Evolutionary conservation across 2,797 vertebrate genomes (phyloP).

Genomic region (Avahi laniger): DNA sequence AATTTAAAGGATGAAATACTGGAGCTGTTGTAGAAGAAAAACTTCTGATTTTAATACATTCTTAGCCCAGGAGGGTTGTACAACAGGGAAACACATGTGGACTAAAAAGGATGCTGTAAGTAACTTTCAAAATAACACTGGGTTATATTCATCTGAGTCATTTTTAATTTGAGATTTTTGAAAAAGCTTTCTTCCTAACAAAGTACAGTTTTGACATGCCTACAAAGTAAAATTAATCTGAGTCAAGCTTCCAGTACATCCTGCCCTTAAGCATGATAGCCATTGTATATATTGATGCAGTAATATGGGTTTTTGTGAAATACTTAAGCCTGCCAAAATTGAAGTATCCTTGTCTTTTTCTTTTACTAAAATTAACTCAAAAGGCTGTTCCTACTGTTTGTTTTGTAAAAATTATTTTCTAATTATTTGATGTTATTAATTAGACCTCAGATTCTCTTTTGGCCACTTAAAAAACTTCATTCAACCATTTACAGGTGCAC

Average conservation of each 20-base stretch:
- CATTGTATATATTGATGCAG: background rate
- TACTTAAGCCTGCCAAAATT: background rate
- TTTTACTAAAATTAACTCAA: background rate
- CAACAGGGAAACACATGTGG: slow-evolving; percentile 93
- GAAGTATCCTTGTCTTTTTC: slow-evolving; percentile 11
- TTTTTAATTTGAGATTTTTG: background rate
- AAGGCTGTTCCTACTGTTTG: background rate
- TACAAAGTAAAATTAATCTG: background rate
- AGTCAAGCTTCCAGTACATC: background rate
- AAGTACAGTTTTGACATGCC: background rate
- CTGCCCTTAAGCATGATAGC: background rate
- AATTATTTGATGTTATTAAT: background rate
- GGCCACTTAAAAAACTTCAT: background rate
- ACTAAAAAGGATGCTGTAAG: slow-evolving; percentile 93
- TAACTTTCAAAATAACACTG: slow-evolving; percentile 36
- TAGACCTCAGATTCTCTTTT: background rate
- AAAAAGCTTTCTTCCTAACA: background rate
- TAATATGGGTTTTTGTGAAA: slow-evolving; percentile 10
- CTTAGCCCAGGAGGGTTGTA: slow-evolving; percentile 96
- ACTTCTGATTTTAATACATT: slow-evolving; percentile 99
- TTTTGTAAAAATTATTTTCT: slow-evolving; percentile 1
- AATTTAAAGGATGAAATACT: slow-evolving; percentile 96
- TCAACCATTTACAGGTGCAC: background rate
- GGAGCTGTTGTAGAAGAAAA: slow-evolving; percentile 99
- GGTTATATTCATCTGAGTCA: background rate